phyloP scores from a whole-genome alignment of 2,113 vertebrate species.

The Falco punctatus region DNA sequence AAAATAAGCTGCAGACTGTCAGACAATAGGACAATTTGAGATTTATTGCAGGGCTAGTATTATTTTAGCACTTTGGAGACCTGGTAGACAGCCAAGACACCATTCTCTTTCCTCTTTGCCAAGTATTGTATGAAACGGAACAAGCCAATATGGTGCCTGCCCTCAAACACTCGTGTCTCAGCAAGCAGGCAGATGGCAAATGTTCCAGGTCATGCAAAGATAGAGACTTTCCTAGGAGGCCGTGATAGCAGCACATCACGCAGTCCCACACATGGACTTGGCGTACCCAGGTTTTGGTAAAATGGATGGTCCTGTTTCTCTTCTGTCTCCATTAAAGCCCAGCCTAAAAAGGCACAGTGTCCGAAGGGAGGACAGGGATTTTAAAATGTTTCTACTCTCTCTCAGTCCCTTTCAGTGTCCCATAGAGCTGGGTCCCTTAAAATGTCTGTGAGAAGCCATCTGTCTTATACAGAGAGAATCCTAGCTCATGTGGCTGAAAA shows the following conservation, averaged over 20 bases:
- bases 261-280: accelerated
- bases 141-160: not conserved
- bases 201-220: not conserved
- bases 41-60: slow-evolving; percentile 19
- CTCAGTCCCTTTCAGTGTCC: not conserved
- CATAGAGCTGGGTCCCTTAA: not conserved
- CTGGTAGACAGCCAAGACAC: not conserved
- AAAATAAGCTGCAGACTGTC: slow-evolving; percentile 18
- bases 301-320: not conserved
- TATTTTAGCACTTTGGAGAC: slow-evolving; percentile 45
- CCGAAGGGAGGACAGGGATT: not conserved
- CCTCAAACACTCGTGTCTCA: not conserved
- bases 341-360: not conserved
- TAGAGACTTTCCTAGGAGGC: not conserved
- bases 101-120: slow-evolving; percentile 6
- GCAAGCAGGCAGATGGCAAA: not conserved
- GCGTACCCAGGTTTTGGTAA: not conserved
- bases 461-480: not conserved
- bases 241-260: accelerated
- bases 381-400: not conserved
- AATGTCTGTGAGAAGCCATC: not conserved
- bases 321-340: not conserved
- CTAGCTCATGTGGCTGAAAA: not conserved
- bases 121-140: slow-evolving; percentile 22
- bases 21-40: slow-evolving; percentile 22